Conservation (phyloP, 1,140 invertebrate genomes). For the Brachionus paranguensis region DNA sequence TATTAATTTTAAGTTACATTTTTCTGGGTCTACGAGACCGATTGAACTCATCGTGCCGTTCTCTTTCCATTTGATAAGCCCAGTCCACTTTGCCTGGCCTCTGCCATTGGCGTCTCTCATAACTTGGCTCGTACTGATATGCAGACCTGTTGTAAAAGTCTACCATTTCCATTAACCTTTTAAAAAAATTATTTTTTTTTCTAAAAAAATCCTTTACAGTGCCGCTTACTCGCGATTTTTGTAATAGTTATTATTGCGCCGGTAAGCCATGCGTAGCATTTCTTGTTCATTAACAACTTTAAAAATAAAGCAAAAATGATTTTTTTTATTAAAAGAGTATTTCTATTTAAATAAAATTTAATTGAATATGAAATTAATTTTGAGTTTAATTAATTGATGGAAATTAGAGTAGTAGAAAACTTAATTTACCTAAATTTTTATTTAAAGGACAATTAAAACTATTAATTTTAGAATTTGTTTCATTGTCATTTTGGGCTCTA, state of each 20-base stretch:
- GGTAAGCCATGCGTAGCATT: neutral
- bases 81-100: neutral
- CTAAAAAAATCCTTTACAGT: neutral
- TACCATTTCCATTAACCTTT: neutral
- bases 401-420: neutral
- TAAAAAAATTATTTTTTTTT: neutral
- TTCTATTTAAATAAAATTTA: neutral
- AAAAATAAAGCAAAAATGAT: neutral
- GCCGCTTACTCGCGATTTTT: neutral
- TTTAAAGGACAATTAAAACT: neutral
- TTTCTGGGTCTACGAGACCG: neutral
- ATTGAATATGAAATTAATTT: neutral
- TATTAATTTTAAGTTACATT: neutral
- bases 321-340: neutral
- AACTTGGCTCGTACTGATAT: neutral
- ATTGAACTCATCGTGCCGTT: neutral
- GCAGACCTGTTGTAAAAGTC: neutral
- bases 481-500: neutral
- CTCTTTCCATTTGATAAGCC: neutral
- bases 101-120: neutral
- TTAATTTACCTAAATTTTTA: neutral
- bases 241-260: neutral
- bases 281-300: neutral
- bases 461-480: neutral
- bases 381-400: neutral